Base-by-base conservation (phyloP, 2,113 vertebrate species). In the Megatriorchis doriae region DNA sequence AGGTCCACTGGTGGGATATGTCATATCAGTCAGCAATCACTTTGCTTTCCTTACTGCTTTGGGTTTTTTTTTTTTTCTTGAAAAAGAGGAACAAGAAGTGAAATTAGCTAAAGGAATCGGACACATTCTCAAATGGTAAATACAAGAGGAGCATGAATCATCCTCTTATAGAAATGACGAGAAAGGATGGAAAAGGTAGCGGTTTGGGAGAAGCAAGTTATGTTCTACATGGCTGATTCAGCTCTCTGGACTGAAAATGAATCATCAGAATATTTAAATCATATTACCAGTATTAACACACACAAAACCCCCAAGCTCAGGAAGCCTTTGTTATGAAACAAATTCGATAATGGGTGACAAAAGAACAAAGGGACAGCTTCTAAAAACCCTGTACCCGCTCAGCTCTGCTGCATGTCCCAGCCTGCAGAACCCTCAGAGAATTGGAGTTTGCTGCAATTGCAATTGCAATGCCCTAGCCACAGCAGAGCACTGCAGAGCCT, bases 241-340 rank as follows among this genome's bases (percentile, higher is more conserved):
- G 94, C 90, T 94, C 86, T 95, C 94, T 77, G 95, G 96, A 95
- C 93, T 90, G 89, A 94, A 96, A 97, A 97, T 98, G 97, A 98
- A 97, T 98, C 97, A 98, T 82, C 96, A 95, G 96, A 97, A 97
- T 96, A 97, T 97, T 97, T 96, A 93, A 97, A 94, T 94, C 92
- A 91, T 88, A 91, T 97, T 97, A 97, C 97, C 96, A 97, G 94
- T 91, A 97, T 92, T 94, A 97, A 90, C 81, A 96, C 93, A 96
- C 88, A 94, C 92, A 98, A 98, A 97, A 93, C 45, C 89, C 95
- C 96, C 95, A 86, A 93, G 93, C 67, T 85, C 90, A 72, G 67
- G 80, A 89, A 96, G 88, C 48, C 53, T 96, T 96, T 86, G 83
- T 97, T 97, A 93, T 92, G 91, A 97, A 97, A 96, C 67, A 71